These are phyloP conservation scores for Pseudopodoces humilis DNA, from an alignment of 2,113 vertebrate species.

Conservation along the genomic window DNA sequence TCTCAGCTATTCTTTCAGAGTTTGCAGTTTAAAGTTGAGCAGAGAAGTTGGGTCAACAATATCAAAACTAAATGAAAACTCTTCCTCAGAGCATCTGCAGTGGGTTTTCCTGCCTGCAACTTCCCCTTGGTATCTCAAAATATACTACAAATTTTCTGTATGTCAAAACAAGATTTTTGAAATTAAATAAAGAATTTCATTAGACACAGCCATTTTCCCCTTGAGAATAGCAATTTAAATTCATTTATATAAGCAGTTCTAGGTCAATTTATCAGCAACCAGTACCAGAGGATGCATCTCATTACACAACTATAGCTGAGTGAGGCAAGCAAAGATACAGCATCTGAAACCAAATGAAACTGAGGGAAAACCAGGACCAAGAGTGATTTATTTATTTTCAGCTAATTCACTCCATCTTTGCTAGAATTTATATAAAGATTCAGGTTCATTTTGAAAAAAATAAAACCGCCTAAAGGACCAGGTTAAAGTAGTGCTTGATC, in stretches of 20 bases:
- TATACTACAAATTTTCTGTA: not conserved
- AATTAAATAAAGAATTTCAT: not conserved
- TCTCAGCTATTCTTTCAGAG: not conserved
- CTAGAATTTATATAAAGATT: not conserved
- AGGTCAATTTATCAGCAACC: not conserved
- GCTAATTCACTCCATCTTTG: not conserved
- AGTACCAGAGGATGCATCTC: not conserved
- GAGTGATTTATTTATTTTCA: not conserved
- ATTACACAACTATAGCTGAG: not conserved
- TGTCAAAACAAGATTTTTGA: not conserved
- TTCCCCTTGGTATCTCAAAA: not conserved
- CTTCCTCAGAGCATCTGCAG: not conserved
- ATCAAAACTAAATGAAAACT: not conserved
- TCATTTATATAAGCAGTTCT: not conserved
- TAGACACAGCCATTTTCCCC: not conserved
- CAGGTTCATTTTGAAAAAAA: not conserved
- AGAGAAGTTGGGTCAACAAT: not conserved
- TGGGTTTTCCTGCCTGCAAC: not conserved
- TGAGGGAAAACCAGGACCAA: not conserved
- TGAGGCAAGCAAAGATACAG: not conserved
- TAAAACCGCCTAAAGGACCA: not conserved
- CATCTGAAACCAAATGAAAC: not conserved
- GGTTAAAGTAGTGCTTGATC: not conserved
- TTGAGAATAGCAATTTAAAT: not conserved
- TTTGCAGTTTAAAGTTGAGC: not conserved